Evolutionary conservation across 2,888 invertebrate genomes (phyloP).

Genomic region (Parnassius glacialis): DNA sequence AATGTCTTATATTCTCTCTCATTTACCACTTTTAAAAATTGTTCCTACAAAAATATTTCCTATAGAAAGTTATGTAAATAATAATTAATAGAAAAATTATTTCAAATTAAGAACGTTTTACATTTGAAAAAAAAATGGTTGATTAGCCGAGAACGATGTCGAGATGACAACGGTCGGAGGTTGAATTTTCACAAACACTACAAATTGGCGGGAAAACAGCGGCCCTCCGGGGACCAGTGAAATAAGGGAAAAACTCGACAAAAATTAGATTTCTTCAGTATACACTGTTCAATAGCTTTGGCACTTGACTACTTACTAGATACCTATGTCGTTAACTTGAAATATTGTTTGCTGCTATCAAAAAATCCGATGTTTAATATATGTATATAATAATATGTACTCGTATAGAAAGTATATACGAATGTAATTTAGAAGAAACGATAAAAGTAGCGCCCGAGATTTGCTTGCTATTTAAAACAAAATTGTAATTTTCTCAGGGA

Average conservation of each 20-base stretch:
- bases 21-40: too few species aligned
- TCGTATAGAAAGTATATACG: too few species aligned
- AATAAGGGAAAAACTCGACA: conserved; percentile 74
- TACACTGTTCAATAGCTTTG: conserved; percentile 42
- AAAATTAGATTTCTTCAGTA: conserved; percentile 75
- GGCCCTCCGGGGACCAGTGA: conserved; percentile 48
- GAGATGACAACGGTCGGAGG: conserved; percentile 57
- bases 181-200: conserved; percentile 71
- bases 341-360: too few species aligned
- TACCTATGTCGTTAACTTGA: too few species aligned
- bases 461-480: too few species aligned
- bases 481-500: too few species aligned
- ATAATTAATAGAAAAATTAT: conserved; percentile 9
- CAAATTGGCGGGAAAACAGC: conserved; percentile 72
- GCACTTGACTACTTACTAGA: conserved; percentile 42
- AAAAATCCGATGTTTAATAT: too few species aligned
- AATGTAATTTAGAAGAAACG: too few species aligned
- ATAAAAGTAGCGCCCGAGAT: too few species aligned
- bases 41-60: too few species aligned
- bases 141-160: conserved; percentile 32
- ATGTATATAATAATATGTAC: too few species aligned
- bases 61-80: conserved; percentile 3
- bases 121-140: conserved; percentile 29
- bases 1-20: too few species aligned
- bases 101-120: conserved; percentile 23